phyloP scores from a whole-genome alignment of 2,113 vertebrate genomes.

The Pelmatolapia mariae region DNA sequence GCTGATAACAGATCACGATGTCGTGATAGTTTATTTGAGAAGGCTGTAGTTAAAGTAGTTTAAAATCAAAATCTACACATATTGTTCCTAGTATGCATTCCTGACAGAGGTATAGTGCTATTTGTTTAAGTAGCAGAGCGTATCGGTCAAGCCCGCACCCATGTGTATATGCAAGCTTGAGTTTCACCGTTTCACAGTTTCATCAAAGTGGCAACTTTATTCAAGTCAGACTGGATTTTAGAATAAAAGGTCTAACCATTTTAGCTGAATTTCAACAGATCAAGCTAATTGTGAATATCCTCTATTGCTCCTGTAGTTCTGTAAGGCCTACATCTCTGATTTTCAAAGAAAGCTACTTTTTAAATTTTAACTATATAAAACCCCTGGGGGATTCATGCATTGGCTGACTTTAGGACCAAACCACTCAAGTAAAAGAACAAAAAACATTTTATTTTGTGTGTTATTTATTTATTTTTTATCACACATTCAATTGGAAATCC shows the following conservation, averaged over 20 bases:
- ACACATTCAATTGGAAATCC: neutral
- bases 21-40: neutral
- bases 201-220: neutral
- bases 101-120: neutral
- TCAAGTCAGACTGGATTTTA: neutral
- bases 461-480: neutral
- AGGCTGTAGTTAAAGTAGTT: neutral
- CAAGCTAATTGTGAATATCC: neutral
- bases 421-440: neutral
- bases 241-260: neutral
- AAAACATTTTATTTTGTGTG: accelerated
- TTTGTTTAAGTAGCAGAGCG: neutral
- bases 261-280: neutral
- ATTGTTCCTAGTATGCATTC: neutral
- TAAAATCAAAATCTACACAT: neutral
- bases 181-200: neutral
- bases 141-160: neutral
- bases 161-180: neutral
- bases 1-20: neutral
- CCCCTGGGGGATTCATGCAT: neutral
- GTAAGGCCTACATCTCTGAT: neutral
- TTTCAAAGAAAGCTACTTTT: neutral
- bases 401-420: neutral
- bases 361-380: neutral
- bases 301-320: neutral